phyloP scores from a whole-genome alignment of 2,113 vertebrate species.

The Cygnus atratus region DNA sequence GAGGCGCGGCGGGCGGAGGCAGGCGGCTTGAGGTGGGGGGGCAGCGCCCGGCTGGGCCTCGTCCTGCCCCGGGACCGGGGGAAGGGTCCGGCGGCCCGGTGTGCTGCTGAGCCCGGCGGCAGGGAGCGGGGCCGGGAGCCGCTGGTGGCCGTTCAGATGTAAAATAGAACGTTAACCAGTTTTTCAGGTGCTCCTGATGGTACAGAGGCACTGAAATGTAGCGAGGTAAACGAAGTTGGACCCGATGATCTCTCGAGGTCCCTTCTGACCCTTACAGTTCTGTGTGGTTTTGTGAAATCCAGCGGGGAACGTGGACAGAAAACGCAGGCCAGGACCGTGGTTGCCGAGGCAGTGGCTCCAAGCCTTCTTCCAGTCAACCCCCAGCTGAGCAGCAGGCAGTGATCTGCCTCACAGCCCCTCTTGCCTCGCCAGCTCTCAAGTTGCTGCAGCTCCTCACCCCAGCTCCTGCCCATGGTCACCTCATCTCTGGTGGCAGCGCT shows the following conservation, averaged over 20 bases:
- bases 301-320: background rate
- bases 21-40: background rate
- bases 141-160: background rate
- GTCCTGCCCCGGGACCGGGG: fast-evolving
- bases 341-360: background rate
- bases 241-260: no score
- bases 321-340: background rate
- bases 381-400: background rate
- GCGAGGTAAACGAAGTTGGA: background rate
- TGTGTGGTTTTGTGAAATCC: background rate
- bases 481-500: background rate
- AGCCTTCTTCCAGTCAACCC: background rate
- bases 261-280: no score
- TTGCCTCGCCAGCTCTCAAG: background rate
- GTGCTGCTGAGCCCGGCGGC: background rate
- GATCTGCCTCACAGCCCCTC: background rate
- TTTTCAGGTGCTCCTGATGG: background rate
- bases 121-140: background rate
- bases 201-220: background rate
- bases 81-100: fast-evolving
- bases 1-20: background rate
- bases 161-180: background rate
- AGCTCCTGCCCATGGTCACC: background rate
- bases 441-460: background rate
- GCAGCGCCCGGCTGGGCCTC: fast-evolving